Conservation (phyloP, 2,113 vertebrate species). For the Leucopsar rothschildi region DNA sequence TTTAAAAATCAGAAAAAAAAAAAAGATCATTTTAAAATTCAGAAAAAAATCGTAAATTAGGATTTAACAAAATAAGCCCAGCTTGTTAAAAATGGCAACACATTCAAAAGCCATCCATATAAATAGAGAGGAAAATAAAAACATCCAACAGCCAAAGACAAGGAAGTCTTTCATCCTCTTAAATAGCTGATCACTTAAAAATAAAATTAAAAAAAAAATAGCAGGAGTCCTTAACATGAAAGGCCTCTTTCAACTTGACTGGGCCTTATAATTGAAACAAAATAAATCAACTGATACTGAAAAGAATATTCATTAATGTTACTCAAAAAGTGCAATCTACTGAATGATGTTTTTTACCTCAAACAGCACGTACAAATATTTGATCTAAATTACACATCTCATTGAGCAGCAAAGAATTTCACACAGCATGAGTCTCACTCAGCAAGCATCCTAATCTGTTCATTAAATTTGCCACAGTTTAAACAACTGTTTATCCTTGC, state of each 20-base stretch:
- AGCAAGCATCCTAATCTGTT: conserved; percentile 37
- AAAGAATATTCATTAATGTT: background rate
- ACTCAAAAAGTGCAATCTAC: background rate
- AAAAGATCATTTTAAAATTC: background rate
- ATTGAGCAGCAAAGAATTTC: conserved; percentile 46
- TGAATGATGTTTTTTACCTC: conserved; percentile 11
- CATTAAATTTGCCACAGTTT: conserved; percentile 38
- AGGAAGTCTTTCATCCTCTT: background rate
- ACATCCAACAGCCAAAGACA: background rate
- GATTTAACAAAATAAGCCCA: background rate
- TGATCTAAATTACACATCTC: conserved; percentile 42
- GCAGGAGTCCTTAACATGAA: background rate
- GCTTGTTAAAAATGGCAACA: background rate
- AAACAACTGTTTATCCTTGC: conserved; percentile 9
- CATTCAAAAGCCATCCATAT: background rate
- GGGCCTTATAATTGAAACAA: background rate
- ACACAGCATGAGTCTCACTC: conserved; percentile 32
- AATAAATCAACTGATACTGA: background rate
- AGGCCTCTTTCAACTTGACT: background rate
- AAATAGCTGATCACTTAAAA: background rate
- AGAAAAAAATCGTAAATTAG: background rate
- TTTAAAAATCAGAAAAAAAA: background rate
- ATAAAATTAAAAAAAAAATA: background rate
- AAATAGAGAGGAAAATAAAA: background rate
- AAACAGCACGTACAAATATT: conserved; percentile 41